Evolutionary conservation across 2,797 vertebrate genomes (phyloP), one percentile per base, ranked within the genome.

Genomic region (Dipus sagitta): DNA sequence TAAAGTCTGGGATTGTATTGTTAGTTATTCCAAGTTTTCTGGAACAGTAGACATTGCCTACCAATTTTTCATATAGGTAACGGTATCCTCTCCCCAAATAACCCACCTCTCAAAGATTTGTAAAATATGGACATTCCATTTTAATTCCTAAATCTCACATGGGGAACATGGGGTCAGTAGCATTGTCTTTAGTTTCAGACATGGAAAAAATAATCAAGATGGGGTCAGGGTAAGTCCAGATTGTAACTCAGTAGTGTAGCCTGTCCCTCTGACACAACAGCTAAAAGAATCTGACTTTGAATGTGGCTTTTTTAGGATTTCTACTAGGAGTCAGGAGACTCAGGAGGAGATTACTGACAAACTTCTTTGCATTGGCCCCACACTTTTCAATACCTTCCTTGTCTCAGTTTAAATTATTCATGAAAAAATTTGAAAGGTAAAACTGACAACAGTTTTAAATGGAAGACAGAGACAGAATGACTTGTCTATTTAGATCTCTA

Each of bases 361-460:
- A 84, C 6, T 8, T 77, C 76, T 71, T 65, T 18, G 13, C 75
- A 58, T 4, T 71, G 30, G n/a, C 6, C 13, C 11, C 12, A 38
- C 20, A 4, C 1, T 84, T 42, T 78, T 81, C 32, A 75, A 76
- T 70, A 58, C 6, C 18, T 24, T 85, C 54, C 23, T 68, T 80
- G 28, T 47, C 78, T 84, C 23, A 80, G 15, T 65, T 70, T 65
- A 65, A 86, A 65, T 54, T 65, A 76, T 60, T 77, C 77, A 38
- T 72, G 21, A 72, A 52, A 86, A 79, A 26, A 26, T 81, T 26
- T 86, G 70, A 42, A 30, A 30, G 6, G 6, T 52, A 68, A 94
- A 89, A 65, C 64, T 52, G n/a, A 83, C 23, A 75, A 42, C 54
- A 68, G 32, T 91, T 84, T 80, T 79, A 93, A 83, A 79, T 32